Conservation (phyloP, 2,888 invertebrate genomes). For the Torymus tubicola region DNA sequence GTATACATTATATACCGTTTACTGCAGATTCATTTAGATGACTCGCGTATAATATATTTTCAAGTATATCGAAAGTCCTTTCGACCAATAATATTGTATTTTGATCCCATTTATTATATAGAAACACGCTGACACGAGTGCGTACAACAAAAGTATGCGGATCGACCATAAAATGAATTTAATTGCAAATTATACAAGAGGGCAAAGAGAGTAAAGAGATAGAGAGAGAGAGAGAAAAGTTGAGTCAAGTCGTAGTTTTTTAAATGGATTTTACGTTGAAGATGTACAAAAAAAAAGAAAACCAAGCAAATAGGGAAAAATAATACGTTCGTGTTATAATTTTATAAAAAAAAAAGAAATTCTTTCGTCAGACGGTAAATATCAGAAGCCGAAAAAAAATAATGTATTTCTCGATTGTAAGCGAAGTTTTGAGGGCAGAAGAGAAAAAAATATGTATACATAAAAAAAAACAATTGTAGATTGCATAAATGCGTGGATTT, state of each 20-base stretch:
- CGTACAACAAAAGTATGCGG: conserved; percentile 9
- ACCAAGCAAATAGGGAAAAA: no score
- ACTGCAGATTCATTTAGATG: conserved; percentile 31
- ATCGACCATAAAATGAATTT: conserved; percentile 7
- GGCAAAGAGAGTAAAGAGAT: background rate
- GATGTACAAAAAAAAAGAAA: conserved; percentile 10
- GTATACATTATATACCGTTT: conserved; percentile 47
- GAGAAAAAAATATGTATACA: conserved; percentile 40
- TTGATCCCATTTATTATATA: conserved; percentile 54
- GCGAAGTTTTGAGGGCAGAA: conserved; percentile 21
- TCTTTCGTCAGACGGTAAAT: background rate
- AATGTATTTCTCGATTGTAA: conserved; percentile 8
- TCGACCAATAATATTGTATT: conserved; percentile 56
- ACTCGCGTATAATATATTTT: conserved; percentile 47
- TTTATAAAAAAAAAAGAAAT: conserved; percentile 29
- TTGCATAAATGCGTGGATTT: conserved; percentile 40
- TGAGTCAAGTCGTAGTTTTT: conserved; percentile 46
- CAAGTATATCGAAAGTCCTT: conserved; percentile 45
- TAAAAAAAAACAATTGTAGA: conserved; percentile 44
- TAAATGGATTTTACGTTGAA: conserved; percentile 38
- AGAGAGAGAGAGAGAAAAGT: conserved; percentile 1
- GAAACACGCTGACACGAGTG: conserved; percentile 7
- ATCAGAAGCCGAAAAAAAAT: background rate
- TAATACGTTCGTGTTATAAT: conserved; percentile 42
- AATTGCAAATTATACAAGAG: conserved; percentile 5